Conservation (phyloP, 2,797 vertebrate genomes). For the Pampus argenteus region DNA sequence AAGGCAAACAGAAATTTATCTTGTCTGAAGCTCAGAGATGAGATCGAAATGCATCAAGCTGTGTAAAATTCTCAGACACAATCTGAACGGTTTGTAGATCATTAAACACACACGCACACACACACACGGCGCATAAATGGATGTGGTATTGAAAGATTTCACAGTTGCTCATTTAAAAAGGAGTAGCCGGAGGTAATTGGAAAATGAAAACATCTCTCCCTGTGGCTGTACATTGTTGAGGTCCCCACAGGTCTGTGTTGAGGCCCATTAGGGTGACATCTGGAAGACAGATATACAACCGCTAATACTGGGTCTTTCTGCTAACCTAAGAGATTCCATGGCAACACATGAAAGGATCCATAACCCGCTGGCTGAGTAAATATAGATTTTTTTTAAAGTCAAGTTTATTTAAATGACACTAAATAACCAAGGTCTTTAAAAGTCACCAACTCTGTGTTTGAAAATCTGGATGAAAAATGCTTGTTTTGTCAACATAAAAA, state of each 20-base stretch:
- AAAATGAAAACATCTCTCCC: slow-evolving; percentile 60
- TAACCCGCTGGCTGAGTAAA: slow-evolving; percentile 33
- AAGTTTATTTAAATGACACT: slow-evolving; percentile 5
- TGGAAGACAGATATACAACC: slow-evolving; percentile 67
- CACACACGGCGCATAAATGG: slow-evolving; percentile 3
- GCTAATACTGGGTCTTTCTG: slow-evolving; percentile 55
- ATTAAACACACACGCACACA: neutral
- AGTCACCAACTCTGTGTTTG: neutral
- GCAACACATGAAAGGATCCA: slow-evolving; percentile 52
- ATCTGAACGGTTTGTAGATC: slow-evolving; percentile 32
- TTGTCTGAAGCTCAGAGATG: slow-evolving; percentile 11
- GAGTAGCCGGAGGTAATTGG: slow-evolving; percentile 59
- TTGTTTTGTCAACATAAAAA: too few species aligned
- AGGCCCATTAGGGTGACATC: slow-evolving; percentile 72
- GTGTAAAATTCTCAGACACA: slow-evolving; percentile 18
- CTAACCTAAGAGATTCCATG: slow-evolving; percentile 56
- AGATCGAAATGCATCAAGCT: slow-evolving; percentile 7
- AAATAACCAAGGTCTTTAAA: neutral
- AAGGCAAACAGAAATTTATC: slow-evolving; percentile 15
- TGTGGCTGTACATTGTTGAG: slow-evolving; percentile 33
- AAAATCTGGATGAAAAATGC: neutral
- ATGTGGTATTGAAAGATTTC: slow-evolving; percentile 31
- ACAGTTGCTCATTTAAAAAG: slow-evolving; percentile 50
- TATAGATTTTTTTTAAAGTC: slow-evolving; percentile 40
- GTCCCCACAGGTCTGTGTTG: slow-evolving; percentile 57